Percentiles rank a stretch among this genome's conserved stretches.
Evolutionary conservation across 2,888 invertebrate genomes (phyloP).

Genomic region (Ophion obscuratus): DNA sequence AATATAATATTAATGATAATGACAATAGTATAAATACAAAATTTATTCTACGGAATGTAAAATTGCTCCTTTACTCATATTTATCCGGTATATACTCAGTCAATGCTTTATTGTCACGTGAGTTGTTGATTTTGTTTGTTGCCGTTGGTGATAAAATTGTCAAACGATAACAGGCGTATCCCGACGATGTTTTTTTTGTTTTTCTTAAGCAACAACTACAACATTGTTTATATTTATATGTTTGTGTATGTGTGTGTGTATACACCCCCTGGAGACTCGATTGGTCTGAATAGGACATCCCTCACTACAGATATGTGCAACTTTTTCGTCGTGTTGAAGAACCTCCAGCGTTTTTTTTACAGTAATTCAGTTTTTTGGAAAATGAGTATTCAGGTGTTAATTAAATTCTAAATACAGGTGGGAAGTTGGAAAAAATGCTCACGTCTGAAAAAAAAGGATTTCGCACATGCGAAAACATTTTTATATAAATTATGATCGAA

Average conservation of each 20-base stretch:
- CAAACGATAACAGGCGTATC: constrained; percentile 42
- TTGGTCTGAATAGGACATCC: constrained; percentile 68
- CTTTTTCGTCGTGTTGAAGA: constrained; percentile 9
- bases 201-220: constrained; percentile 54
- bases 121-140: constrained; percentile 61
- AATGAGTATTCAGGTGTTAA: background rate
- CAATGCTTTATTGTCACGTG: constrained; percentile 79
- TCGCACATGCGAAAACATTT: too few species aligned
- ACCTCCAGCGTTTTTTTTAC: background rate
- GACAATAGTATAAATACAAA: constrained; percentile 62
- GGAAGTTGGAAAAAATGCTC: background rate
- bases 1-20: constrained; percentile 20
- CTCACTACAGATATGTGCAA: constrained; percentile 72
- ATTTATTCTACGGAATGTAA: constrained; percentile 59
- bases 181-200: constrained; percentile 46
- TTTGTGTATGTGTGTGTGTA: constrained; percentile 50
- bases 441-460: too few species aligned
- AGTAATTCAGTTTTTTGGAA: background rate
- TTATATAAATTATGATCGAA: too few species aligned
- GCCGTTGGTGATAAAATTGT: constrained; percentile 51
- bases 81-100: constrained; percentile 66
- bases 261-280: constrained; percentile 66
- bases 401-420: background rate
- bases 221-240: constrained; percentile 46
- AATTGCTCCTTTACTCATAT: constrained; percentile 58